phyloP scores from a whole-genome alignment of 1,140 invertebrate species.

The Arion vulgaris region DNA sequence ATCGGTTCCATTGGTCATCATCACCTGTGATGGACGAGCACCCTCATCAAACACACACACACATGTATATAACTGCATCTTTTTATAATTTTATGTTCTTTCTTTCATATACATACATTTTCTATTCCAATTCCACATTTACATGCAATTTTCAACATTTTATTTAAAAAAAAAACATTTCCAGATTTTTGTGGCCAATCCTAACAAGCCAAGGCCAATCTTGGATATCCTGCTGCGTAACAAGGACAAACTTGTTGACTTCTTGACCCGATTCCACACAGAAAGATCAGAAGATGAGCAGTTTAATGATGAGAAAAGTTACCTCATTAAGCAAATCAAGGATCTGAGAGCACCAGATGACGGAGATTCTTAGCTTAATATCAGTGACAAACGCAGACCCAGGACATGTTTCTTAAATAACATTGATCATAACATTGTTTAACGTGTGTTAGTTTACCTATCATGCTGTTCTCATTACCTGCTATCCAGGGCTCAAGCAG shows the following conservation, averaged over 20 bases:
- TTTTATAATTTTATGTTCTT: background rate
- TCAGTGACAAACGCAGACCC: background rate
- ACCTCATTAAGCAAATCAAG: constrained; percentile 99
- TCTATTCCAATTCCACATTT: too few species aligned
- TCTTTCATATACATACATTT: background rate
- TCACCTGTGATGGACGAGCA: too few species aligned
- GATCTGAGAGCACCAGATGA: constrained; percentile 89
- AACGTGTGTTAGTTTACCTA: background rate
- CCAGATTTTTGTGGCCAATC: constrained; percentile 99
- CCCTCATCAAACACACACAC: too few species aligned
- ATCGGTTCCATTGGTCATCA: too few species aligned
- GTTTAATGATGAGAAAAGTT: constrained; percentile 99
- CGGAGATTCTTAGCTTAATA: background rate
- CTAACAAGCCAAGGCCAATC: constrained; percentile 99
- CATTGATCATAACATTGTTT: background rate
- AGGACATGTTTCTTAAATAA: background rate
- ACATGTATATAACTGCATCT: too few species aligned
- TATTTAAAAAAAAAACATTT: too few species aligned
- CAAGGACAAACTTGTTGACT: constrained; percentile 98
- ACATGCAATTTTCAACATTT: too few species aligned
- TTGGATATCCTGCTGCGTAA: constrained; percentile 98
- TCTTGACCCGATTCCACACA: constrained; percentile 98
- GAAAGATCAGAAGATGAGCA: constrained; percentile 99
- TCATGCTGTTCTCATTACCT: background rate
- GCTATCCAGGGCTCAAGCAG: background rate